Conservation (phyloP, 1,140 invertebrate genomes). For the Pristionchus pacificus region DNA sequence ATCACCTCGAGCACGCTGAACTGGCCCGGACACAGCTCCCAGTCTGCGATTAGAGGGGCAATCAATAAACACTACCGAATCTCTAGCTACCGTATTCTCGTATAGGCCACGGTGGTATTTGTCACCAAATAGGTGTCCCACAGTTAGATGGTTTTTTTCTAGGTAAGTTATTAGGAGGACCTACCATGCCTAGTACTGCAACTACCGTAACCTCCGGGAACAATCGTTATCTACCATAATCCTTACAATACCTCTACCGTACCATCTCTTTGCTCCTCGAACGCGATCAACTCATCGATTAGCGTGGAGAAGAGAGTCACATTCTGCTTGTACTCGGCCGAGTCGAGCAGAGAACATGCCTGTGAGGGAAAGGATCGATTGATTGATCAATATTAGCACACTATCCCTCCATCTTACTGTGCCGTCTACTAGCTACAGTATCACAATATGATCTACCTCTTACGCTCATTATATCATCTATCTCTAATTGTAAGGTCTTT, state of each 20-base stretch:
- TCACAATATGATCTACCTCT: no score
- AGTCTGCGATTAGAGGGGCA: not conserved
- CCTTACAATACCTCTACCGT: no score
- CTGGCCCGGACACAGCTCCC: not conserved
- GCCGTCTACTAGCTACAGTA: no score
- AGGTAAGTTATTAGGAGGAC: not conserved
- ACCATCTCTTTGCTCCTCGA: not conserved
- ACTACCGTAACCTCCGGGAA: not conserved
- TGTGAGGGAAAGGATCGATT: no score
- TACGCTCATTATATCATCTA: no score
- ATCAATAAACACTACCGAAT: not conserved
- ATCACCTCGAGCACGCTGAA: not conserved
- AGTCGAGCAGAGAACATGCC: not conserved
- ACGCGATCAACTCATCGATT: not conserved
- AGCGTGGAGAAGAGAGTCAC: not conserved
- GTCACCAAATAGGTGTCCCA: no score
- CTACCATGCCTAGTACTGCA: not conserved
- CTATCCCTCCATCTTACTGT: no score
- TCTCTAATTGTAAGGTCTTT: no score
- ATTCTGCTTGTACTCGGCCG: not conserved
- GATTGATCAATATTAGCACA: no score
- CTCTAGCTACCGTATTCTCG: not conserved
- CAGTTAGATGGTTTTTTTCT: no score
- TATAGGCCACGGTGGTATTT: no score
- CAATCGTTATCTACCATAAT: no score